Conservation (phyloP, 2,888 invertebrate genomes). For the Myathropa florea region DNA sequence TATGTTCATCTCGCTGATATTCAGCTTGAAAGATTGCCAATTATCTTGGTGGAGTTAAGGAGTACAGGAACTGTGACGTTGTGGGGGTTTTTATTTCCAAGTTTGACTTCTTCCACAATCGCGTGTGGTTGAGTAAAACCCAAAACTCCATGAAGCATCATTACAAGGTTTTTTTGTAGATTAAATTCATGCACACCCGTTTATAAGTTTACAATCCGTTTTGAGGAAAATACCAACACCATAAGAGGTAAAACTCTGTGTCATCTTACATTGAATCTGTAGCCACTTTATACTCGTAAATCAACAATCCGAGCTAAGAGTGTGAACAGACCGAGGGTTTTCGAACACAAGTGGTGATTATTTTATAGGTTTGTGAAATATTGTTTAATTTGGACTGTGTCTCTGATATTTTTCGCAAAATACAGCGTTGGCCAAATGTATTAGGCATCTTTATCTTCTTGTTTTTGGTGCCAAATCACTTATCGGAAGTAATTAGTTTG, state of each 20-base stretch:
- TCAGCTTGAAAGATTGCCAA: neutral
- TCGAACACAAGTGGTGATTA: neutral
- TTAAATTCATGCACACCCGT: too few species aligned
- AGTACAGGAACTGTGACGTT: slow-evolving; percentile 29
- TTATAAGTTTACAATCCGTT: neutral
- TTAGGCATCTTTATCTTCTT: too few species aligned
- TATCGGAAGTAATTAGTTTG: too few species aligned
- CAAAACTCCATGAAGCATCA: neutral
- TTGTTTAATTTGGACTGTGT: too few species aligned
- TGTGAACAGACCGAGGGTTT: neutral
- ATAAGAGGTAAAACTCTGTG: neutral
- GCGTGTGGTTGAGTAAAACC: neutral
- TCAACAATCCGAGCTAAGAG: too few species aligned
- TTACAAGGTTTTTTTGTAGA: neutral
- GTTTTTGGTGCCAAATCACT: too few species aligned
- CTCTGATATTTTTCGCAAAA: too few species aligned
- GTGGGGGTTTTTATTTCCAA: slow-evolving; percentile 17
- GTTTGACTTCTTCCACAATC: too few species aligned
- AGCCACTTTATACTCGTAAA: neutral
- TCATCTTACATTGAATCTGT: neutral
- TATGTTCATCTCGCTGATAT: too few species aligned
- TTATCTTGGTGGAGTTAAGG: slow-evolving; percentile 4
- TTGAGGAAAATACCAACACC: neutral
- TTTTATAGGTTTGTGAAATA: too few species aligned
- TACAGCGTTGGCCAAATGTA: too few species aligned